Evolutionary conservation across 53 echinoderm and acorn worm genomes (phyloP).

Genomic region (Paelopatides confundens): DNA sequence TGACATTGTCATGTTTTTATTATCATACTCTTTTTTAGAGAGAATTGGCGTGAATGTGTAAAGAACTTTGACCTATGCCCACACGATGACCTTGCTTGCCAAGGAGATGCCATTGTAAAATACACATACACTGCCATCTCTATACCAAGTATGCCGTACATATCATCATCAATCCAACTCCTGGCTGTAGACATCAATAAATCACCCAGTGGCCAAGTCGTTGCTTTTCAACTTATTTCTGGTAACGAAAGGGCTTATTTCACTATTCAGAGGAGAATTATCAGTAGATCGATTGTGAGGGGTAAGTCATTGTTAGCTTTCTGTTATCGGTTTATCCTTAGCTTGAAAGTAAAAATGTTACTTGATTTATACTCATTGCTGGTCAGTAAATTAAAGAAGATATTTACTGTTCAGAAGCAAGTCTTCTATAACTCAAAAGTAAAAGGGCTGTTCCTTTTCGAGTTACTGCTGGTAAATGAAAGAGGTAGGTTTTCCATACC

Average conservation of each 20-base stretch:
- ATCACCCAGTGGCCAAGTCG: background rate
- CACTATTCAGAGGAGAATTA: conserved; percentile 32
- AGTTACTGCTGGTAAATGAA: no score
- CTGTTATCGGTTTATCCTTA: background rate
- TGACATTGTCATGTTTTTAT: no score
- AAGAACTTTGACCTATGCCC: conserved; percentile 48
- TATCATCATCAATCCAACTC: conserved; percentile 62
- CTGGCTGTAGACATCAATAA: conserved; percentile 52
- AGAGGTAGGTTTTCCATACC: no score
- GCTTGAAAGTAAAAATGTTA: no score
- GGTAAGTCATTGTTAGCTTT: background rate
- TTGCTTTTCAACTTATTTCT: conserved; percentile 45
- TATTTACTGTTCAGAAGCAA: no score
- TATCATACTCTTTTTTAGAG: no score
- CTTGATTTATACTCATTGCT: no score
- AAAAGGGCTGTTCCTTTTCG: no score
- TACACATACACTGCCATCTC: conserved; percentile 74
- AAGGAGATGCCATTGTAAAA: conserved; percentile 35
- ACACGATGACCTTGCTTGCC: conserved; percentile 41
- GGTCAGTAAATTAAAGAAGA: background rate
- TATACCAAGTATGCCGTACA: conserved; percentile 69
- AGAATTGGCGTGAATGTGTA: conserved; percentile 31
- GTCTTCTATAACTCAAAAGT: background rate
- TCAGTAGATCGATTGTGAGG: background rate
- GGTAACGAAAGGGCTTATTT: conserved; percentile 84